These are phyloP conservation scores for Toxotes jaculatrix DNA, from an alignment of 2,113 vertebrate species.

Conservation along the genomic window DNA sequence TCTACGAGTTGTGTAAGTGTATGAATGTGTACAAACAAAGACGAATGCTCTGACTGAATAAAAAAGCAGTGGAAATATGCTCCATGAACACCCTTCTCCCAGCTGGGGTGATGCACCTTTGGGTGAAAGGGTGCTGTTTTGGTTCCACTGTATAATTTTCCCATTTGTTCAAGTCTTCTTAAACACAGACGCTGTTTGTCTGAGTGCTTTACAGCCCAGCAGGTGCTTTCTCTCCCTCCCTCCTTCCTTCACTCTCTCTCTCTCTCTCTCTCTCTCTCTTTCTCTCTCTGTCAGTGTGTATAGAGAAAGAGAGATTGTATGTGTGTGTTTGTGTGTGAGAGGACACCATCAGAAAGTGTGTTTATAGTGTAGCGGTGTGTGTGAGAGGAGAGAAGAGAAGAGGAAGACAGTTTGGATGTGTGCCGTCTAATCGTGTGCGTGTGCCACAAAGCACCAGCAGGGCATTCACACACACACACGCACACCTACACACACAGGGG, in stretches of 20 bases:
- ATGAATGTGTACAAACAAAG: not conserved
- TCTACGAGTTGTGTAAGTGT: not conserved
- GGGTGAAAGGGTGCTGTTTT: conserved; percentile 52
- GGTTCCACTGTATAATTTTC: conserved; percentile 80
- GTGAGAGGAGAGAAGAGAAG: not conserved
- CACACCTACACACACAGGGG: conserved; percentile 9
- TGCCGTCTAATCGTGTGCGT: conserved; percentile 23
- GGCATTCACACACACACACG: conserved; percentile 20
- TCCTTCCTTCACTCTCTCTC: conserved; percentile 10
- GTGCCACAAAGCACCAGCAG: conserved; percentile 28
- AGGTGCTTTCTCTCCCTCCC: conserved; percentile 68
- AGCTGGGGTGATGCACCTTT: conserved; percentile 37
- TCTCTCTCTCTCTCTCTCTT: conserved; percentile 3
- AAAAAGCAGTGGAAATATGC: not conserved
- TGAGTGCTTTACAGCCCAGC: conserved; percentile 72
- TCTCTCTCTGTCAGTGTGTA: conserved; percentile 22
- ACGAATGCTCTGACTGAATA: not conserved
- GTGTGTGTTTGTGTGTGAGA: conserved; percentile 18
- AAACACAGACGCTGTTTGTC: conserved; percentile 77
- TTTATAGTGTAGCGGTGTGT: conserved; percentile 49
- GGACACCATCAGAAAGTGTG: conserved; percentile 30
- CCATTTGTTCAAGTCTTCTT: conserved; percentile 76
- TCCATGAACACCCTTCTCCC: conserved; percentile 1
- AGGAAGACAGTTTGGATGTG: conserved; percentile 28
- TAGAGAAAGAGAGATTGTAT: conserved; percentile 32